Percentiles rank a stretch among this genome's conserved stretches.
These are phyloP conservation scores for Hetaerina americana DNA, from an alignment of 1,140 invertebrate genomes.

Conservation along the genomic window DNA sequence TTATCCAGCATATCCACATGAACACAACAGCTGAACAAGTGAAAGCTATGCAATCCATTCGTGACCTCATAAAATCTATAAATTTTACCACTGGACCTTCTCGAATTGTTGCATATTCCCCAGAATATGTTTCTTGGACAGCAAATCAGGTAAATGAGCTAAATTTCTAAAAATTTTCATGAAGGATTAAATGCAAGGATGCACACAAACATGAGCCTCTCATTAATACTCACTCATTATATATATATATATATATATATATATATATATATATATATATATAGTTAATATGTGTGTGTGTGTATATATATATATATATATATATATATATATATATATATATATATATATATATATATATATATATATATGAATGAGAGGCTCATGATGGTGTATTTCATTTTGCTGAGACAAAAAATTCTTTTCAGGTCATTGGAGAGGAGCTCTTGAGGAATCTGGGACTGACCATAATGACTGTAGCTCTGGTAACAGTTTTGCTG, in stretches of 20 bases:
- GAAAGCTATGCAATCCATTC: conserved; percentile 26
- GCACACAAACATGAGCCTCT: background rate
- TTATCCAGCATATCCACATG: conserved; percentile 28
- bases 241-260: too few species aligned
- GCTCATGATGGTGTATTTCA: background rate
- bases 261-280: too few species aligned
- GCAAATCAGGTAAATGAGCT: conserved; percentile 26
- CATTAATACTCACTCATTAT: conserved; percentile 1
- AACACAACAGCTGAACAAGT: conserved; percentile 26
- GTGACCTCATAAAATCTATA: conserved; percentile 20
- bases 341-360: too few species aligned
- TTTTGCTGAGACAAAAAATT: too few species aligned
- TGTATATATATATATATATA: too few species aligned
- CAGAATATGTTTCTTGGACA: conserved; percentile 28
- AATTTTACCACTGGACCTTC: conserved; percentile 24
- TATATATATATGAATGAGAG: too few species aligned
- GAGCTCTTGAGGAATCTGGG: conserved; percentile 40
- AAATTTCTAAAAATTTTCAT: conserved; percentile 3
- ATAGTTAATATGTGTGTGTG: too few species aligned
- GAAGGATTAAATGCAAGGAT: background rate
- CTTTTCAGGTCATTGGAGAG: conserved; percentile 34
- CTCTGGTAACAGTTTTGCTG: conserved; percentile 36
- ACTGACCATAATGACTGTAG: conserved; percentile 34
- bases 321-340: too few species aligned
- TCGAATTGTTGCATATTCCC: conserved; percentile 25